Evolutionary conservation across 2,797 vertebrate species (phyloP).

Genomic region (Ceryle rudis): DNA sequence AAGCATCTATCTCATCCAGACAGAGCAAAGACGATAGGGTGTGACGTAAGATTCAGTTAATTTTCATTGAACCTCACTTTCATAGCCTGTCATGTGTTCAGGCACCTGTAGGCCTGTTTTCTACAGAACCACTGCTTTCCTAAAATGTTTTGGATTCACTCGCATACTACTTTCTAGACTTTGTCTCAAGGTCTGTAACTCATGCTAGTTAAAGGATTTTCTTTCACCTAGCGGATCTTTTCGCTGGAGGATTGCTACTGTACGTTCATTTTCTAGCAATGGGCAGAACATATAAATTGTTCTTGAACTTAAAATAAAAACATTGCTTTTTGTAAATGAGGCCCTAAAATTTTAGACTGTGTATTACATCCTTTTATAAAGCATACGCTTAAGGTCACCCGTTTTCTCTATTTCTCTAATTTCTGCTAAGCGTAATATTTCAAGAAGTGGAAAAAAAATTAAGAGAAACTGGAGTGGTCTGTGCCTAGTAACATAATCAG

Average conservation of each 20-base stretch:
- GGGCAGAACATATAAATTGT: neutral
- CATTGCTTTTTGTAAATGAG: neutral
- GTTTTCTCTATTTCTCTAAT: neutral
- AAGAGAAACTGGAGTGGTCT: neutral
- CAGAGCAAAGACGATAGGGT: neutral
- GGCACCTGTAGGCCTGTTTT: neutral
- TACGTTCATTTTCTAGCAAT: neutral
- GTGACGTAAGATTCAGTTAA: accelerated
- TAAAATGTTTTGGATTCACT: neutral
- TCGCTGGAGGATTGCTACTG: neutral
- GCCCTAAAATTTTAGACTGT: neutral
- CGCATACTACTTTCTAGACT: neutral
- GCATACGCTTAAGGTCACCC: neutral
- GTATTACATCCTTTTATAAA: neutral
- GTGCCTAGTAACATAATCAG: neutral
- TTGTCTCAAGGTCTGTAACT: neutral
- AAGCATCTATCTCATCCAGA: neutral
- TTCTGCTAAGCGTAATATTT: neutral
- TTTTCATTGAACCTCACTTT: neutral
- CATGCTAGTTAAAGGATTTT: neutral
- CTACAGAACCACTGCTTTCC: neutral
- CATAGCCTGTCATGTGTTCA: neutral
- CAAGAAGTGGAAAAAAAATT: neutral
- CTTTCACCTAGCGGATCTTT: neutral
- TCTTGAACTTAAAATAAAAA: neutral